A percentile compares a stretch with the other conserved stretches of the same genome.
phyloP scores from a whole-genome alignment of 1,140 invertebrate species.

The Ceratosolen fusciceps region DNA sequence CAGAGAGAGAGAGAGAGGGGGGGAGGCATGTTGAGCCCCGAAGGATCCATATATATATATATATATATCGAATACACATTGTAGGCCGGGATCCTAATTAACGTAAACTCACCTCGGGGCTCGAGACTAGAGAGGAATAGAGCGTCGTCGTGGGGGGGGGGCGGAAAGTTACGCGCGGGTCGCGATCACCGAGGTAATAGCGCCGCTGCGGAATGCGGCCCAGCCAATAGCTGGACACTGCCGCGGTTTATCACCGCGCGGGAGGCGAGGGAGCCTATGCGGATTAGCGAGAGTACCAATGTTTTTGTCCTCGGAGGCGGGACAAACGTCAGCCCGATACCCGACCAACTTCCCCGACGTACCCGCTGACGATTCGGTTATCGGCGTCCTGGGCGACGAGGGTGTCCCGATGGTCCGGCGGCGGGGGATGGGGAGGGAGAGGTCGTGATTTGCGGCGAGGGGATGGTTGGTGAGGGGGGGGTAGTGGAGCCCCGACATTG shows the following conservation, averaged over 20 bases:
- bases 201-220: not conserved
- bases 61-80: conserved; percentile 3
- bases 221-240: not conserved
- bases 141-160: conserved; percentile 17
- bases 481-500: no score
- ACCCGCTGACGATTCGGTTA: not conserved
- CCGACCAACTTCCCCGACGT: conserved; percentile 1
- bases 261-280: not conserved
- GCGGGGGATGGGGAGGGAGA: no score
- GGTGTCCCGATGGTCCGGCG: no score
- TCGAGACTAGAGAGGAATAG: not conserved
- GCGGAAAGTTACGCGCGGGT: conserved; percentile 37
- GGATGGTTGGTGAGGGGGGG: no score
- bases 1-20: not conserved
- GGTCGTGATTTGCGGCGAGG: no score
- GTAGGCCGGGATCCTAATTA: conserved; percentile 38
- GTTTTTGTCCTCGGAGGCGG: not conserved
- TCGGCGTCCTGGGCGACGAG: no score
- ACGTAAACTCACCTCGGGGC: conserved; percentile 14
- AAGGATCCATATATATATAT: not conserved
- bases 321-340: conserved; percentile 26
- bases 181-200: conserved; percentile 42
- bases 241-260: not conserved
- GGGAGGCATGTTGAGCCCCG: not conserved
- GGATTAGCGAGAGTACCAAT: not conserved